Evolutionary conservation across 2,113 vertebrate species (phyloP).

Genomic region (Trogon melanurus): DNA sequence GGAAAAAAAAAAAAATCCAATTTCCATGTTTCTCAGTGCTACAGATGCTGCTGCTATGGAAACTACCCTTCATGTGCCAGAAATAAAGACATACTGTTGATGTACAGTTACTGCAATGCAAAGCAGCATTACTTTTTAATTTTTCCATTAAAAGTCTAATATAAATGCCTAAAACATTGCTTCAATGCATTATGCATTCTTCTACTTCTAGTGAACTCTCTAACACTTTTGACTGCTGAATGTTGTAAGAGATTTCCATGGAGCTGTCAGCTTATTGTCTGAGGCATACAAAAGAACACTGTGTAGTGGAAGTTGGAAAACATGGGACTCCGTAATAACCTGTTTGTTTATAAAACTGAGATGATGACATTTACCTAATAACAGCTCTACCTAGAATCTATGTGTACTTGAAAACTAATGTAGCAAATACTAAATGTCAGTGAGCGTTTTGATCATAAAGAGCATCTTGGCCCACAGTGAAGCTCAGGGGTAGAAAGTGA

Average conservation of each 20-base stretch:
- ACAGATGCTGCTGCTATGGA: conserved; percentile 69
- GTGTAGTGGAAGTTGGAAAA: conserved; percentile 41
- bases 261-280: conserved; percentile 61
- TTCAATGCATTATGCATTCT: conserved; percentile 63
- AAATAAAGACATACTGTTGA: conserved; percentile 67
- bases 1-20: conserved; percentile 36
- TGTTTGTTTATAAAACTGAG: conserved; percentile 47
- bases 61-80: conserved; percentile 67
- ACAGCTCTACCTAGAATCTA: not conserved
- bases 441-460: not conserved
- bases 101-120: conserved; percentile 58
- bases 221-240: conserved; percentile 38
- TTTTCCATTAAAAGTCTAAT: conserved; percentile 69
- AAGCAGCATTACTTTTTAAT: conserved; percentile 72
- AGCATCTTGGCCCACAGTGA: not conserved
- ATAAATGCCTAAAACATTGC: conserved; percentile 59
- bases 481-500: not conserved
- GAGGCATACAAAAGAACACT: conserved; percentile 45
- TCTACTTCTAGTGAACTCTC: conserved; percentile 10
- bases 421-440: not conserved
- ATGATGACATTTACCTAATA: conserved; percentile 49
- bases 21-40: conserved; percentile 44
- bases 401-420: not conserved
- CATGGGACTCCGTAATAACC: not conserved
- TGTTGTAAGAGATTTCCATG: not conserved